phyloP scores from a whole-genome alignment of 2,797 vertebrate genomes.

The Trematomus bernacchii region DNA sequence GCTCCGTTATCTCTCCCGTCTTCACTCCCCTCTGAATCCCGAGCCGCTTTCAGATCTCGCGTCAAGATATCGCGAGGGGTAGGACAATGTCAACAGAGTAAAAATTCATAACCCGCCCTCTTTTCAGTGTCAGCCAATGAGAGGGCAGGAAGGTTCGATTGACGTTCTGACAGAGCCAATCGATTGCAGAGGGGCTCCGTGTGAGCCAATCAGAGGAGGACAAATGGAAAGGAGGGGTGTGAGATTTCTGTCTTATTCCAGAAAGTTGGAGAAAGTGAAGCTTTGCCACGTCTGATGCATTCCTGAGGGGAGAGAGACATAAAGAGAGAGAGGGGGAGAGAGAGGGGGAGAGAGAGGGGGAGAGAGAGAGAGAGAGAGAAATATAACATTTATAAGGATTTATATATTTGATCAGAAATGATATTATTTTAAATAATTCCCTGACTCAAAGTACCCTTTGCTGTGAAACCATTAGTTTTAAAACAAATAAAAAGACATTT shows the following conservation, averaged over 20 bases:
- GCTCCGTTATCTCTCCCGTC: neutral
- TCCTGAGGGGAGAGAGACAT: conserved; percentile 25
- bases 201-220: conserved; percentile 67
- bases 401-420: too few relatives aligned
- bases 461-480: too few relatives aligned
- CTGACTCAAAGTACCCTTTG: too few relatives aligned
- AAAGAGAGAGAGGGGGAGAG: neutral
- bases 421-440: too few relatives aligned
- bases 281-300: conserved; percentile 79
- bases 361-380: neutral
- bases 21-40: neutral
- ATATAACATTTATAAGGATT: too few relatives aligned
- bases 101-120: neutral
- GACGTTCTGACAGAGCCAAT: conserved; percentile 9
- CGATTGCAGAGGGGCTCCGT: fast-evolving
- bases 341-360: neutral
- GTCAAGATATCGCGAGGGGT: neutral
- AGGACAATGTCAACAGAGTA: conserved; percentile 15
- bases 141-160: fast-evolving
- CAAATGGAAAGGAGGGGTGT: conserved; percentile 43
- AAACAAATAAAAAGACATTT: too few relatives aligned
- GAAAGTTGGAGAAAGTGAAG: conserved; percentile 74
- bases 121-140: conserved; percentile 58
- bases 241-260: neutral
- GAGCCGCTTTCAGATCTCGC: conserved; percentile 30